A percentile compares a stretch with the other conserved stretches of the same genome.
Evolutionary conservation across 2,797 vertebrate genomes (phyloP).

Genomic region (Sebastolobus altivelis): DNA sequence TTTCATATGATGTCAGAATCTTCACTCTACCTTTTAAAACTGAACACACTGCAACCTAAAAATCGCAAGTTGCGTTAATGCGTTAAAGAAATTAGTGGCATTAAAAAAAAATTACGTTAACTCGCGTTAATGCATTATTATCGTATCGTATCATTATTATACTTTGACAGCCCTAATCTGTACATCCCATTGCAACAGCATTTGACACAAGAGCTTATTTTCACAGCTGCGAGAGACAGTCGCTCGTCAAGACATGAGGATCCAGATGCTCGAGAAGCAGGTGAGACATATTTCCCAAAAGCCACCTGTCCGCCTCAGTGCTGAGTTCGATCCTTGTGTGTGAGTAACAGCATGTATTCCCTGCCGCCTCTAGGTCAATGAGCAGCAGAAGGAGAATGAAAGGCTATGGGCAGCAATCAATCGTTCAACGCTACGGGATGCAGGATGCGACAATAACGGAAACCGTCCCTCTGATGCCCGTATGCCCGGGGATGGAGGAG

Average conservation of each 20-base stretch:
- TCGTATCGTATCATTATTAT: no score
- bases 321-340: neutral
- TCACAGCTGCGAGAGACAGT: slow-evolving; percentile 83
- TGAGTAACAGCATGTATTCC: neutral
- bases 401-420: slow-evolving; percentile 83
- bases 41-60: no score
- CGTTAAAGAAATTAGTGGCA: no score
- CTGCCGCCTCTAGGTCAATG: slow-evolving; percentile 71
- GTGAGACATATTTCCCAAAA: slow-evolving; percentile 59
- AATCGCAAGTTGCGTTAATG: no score
- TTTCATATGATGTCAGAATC: no score
- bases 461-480: slow-evolving; percentile 58
- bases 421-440: slow-evolving; percentile 55
- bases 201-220: slow-evolving; percentile 34
- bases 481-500: slow-evolving; percentile 47
- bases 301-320: neutral
- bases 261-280: slow-evolving; percentile 86
- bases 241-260: slow-evolving; percentile 78
- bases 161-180: no score
- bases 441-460: slow-evolving; percentile 62
- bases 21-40: no score
- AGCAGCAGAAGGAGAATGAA: slow-evolving; percentile 85
- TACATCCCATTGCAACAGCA: neutral
- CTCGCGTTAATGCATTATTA: no score
- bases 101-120: no score